Base-by-base conservation (phyloP, 2,888 invertebrate genomes). In the Microctonus brassicae region DNA sequence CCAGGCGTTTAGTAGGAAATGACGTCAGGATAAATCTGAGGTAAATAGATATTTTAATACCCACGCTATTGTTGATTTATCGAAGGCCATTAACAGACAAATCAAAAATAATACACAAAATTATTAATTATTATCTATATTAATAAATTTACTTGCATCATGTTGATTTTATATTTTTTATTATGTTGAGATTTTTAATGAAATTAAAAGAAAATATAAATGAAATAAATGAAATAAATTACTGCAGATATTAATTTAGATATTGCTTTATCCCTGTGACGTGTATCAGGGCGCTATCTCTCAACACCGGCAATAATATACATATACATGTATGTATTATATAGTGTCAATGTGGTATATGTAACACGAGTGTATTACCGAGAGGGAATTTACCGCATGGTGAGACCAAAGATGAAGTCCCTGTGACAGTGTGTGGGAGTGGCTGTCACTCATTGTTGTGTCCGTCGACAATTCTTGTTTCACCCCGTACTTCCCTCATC, bases 371-470 rank as follows among this genome's bases (percentile, higher is more conserved):
- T 47, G 17, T 52, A 33, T 22, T 29, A 17, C 52, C 17, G 5
- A 34, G 34, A 53, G 65, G 55, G 10, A 63, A 47, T 29, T 29
- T 10, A 47, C 2, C 29, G 52, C 5, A 11, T 26, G 55, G 55
- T 55, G 55, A 55, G 55, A 10, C 33, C 47, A 26, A 47, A 64
- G 17, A 39, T 57, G 26, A 66, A 20, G 57, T 75, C 78, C 78
- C n/a, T 47, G 77, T 85, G 86, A 84, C 87, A 86, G 82, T 82
- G 80, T 83, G 87, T 87, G 85, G 86, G 86, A 86, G 86, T 84
- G 79, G 78, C 85, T 86, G 87, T 86, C 87, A 87, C 80, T 87
- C 86, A 86, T 85, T 85, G 83, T 85, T 86, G 83, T 47, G 9
- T 73, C 73, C 75, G 76, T 74, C 66, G 75, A 74, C 42, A 29